These are phyloP conservation scores for Idaea biselata DNA, from an alignment of 2,888 invertebrate genomes.

Conservation along the genomic window DNA sequence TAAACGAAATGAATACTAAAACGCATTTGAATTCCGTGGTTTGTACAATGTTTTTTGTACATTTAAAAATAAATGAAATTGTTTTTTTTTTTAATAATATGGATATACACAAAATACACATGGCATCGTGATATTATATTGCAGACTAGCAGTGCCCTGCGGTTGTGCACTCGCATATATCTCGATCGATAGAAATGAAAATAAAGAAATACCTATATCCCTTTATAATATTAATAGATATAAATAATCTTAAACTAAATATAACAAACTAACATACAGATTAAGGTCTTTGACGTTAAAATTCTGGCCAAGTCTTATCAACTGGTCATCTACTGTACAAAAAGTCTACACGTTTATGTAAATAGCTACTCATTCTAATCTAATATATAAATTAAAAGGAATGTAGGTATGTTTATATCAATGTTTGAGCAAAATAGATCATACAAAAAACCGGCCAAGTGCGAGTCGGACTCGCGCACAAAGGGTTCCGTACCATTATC, in stretches of 20 bases:
- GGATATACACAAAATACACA: not conserved
- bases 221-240: not conserved
- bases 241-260: not conserved
- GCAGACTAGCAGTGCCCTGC: too few species aligned
- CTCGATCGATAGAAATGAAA: too few species aligned
- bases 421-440: constrained; percentile 54
- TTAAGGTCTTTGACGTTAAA: not conserved
- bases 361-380: constrained; percentile 19
- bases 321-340: constrained; percentile 9
- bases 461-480: too few species aligned
- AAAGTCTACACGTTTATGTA: constrained; percentile 18
- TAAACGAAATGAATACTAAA: constrained; percentile 75
- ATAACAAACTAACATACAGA: not conserved
- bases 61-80: not conserved
- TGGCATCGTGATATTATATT: not conserved
- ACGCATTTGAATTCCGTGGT: constrained; percentile 52
- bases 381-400: constrained; percentile 39
- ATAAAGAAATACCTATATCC: not conserved
- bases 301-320: constrained; percentile 4
- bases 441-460: constrained; percentile 19
- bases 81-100: not conserved
- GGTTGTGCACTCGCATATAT: too few species aligned
- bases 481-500: too few species aligned
- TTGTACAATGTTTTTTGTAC: constrained; percentile 31
- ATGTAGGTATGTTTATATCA: constrained; percentile 40